Conservation (phyloP, 2,113 vertebrate genomes). For the Ibidorhyncha struthersii region DNA sequence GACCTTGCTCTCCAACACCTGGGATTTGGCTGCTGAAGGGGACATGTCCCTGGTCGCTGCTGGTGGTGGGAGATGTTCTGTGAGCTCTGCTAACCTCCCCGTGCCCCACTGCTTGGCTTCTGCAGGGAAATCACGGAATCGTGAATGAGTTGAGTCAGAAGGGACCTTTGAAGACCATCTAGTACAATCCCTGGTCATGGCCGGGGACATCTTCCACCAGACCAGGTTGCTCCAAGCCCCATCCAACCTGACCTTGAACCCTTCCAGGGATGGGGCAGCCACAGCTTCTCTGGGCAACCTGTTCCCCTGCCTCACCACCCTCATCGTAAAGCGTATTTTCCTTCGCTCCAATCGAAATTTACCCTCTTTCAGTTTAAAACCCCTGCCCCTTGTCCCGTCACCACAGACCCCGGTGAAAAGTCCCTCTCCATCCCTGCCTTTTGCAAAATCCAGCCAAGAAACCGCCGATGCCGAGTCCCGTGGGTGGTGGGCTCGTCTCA, state of each 20-base stretch:
- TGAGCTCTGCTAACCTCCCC: background rate
- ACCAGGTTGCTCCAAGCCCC: background rate
- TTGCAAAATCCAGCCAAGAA: background rate
- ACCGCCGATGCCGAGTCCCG: fast-evolving
- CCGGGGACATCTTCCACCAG: background rate
- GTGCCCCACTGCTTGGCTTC: background rate
- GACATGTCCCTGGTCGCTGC: background rate
- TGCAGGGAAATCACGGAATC: background rate
- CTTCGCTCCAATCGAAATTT: background rate
- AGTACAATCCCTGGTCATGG: fast-evolving
- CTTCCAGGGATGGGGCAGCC: background rate
- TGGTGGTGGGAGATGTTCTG: background rate
- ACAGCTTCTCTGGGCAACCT: background rate
- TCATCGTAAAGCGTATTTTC: background rate
- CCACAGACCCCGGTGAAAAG: background rate
- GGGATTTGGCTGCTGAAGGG: background rate
- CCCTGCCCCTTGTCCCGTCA: background rate
- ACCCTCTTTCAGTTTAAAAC: background rate
- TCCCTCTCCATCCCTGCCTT: background rate
- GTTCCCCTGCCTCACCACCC: no score
- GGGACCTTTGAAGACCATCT: background rate
- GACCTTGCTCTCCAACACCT: background rate
- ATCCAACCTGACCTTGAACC: background rate
- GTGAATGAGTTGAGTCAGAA: background rate
- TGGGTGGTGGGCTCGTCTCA: fast-evolving